Base-by-base conservation (phyloP, 2,797 vertebrate genomes). In the Gadopsis bispinosus region DNA sequence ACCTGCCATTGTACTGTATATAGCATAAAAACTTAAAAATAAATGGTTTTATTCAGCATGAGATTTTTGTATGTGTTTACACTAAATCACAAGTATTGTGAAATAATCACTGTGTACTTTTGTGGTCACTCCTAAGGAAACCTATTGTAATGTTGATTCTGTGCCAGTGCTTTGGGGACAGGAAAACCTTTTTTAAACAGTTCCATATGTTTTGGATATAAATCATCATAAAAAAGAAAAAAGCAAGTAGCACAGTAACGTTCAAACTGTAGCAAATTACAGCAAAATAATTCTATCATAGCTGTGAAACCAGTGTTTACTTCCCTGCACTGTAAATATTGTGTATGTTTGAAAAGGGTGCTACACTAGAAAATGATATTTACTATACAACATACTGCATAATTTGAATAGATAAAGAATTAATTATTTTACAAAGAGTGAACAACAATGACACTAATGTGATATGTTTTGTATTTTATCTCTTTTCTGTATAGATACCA, bases 51-150 rank as follows among this genome's bases (percentile, higher is more conserved):
- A 87, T 86, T 80, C 83, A 91, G 93, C 93, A 94, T 94, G 94
- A 84, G 48, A 62, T 75, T 92, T 92, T 94, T 88, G 73, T 90
- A 89, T 26, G 19, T 87, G 80, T 92, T 88, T 76, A 90, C 90
- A 93, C 84, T 78, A 85, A 95, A 93, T 93, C 94, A 95, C 94
- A 95, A 66, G 84, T 93, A 88, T 93, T 90, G 77, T 87, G 84
- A 89, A 87, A 79, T 87, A 69, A 93, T 92, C 87, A 91, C 90
- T 92, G 88, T 91, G 90, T 90, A 85, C 83, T 89, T 87, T 86
- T 85, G 84, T 89, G 85, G 47, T 88, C 90, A 87, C 81, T 84
- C 83, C 77, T 50, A 51, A 75, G 58, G 62, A 90, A 83, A 86
- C 74, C 79, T 83, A 39, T 81, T 85, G 84, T 91, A 73, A 83